Conservation (phyloP, 2,888 invertebrate species). For the Agonopterix heracliana region DNA sequence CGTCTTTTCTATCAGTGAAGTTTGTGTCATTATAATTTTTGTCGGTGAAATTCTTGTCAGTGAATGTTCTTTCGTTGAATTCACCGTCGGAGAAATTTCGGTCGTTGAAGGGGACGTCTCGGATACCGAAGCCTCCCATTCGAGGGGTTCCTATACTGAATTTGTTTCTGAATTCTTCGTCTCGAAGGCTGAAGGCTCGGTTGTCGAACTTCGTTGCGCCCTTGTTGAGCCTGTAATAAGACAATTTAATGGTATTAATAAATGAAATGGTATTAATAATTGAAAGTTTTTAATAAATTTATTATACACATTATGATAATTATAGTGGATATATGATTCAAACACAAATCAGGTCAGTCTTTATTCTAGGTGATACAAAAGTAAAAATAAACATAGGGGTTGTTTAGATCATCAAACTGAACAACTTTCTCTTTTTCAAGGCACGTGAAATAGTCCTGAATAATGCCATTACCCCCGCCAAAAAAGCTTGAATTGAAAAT, state of each 20-base stretch:
- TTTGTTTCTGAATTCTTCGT: conserved; percentile 61
- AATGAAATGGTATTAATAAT: neutral
- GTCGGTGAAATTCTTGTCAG: conserved; percentile 52
- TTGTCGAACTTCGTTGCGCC: conserved; percentile 59
- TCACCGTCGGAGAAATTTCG: conserved; percentile 60
- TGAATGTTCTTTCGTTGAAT: conserved; percentile 58
- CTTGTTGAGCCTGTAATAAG: conserved; percentile 44
- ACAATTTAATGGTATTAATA: conserved; percentile 11
- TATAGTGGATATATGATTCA: no score
- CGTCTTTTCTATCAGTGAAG: conserved; percentile 56
- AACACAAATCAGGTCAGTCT: no score
- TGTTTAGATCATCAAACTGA: no score
- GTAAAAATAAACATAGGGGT: no score
- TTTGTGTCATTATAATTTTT: conserved; percentile 40
- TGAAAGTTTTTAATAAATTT: no score
- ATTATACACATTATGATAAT: no score
- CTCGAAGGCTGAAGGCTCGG: conserved; percentile 59
- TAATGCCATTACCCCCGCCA: no score
- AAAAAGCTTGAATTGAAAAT: no score
- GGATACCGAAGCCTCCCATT: conserved; percentile 70
- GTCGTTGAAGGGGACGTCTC: conserved; percentile 63
- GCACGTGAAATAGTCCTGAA: no score
- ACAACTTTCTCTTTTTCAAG: no score
- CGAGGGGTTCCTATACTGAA: conserved; percentile 64
- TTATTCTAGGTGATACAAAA: no score